Evolutionary conservation across 2,888 invertebrate genomes (phyloP).

Genomic region (Sesia bembeciformis): DNA sequence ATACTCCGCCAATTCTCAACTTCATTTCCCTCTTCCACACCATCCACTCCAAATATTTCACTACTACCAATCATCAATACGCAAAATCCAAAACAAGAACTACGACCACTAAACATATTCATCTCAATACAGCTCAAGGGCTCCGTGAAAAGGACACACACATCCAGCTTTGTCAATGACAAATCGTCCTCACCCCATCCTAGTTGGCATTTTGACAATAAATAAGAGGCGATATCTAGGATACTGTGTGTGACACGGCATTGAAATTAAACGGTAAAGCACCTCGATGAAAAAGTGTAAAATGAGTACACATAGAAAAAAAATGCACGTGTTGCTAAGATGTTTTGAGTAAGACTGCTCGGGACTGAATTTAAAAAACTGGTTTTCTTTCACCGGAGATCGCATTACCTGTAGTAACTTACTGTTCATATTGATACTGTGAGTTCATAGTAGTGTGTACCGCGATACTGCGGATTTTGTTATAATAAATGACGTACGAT

Average conservation of each 20-base stretch:
- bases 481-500: conserved; percentile 66
- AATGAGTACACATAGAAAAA: too few relatives aligned
- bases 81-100: background rate
- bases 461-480: conserved; percentile 35
- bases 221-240: conserved; percentile 62
- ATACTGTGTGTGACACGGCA: conserved; percentile 25
- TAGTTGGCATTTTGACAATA: conserved; percentile 68
- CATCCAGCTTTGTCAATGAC: conserved; percentile 61
- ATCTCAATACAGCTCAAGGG: conserved; percentile 34
- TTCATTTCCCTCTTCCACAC: background rate
- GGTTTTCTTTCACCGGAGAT: too few relatives aligned
- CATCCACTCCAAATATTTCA: background rate
- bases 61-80: background rate
- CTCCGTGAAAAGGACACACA: conserved; percentile 31
- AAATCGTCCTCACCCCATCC: conserved; percentile 60
- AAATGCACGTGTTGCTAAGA: too few relatives aligned
- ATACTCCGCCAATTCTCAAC: too few relatives aligned
- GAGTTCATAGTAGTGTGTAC: too few relatives aligned
- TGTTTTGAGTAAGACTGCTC: too few relatives aligned
- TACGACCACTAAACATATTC: conserved; percentile 17
- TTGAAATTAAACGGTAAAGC: background rate
- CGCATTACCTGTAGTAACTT: too few relatives aligned
- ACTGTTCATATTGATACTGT: too few relatives aligned
- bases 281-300: too few relatives aligned
- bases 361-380: too few relatives aligned